Conservation (phyloP, 2,888 invertebrate genomes). For the Cabera pusaria region DNA sequence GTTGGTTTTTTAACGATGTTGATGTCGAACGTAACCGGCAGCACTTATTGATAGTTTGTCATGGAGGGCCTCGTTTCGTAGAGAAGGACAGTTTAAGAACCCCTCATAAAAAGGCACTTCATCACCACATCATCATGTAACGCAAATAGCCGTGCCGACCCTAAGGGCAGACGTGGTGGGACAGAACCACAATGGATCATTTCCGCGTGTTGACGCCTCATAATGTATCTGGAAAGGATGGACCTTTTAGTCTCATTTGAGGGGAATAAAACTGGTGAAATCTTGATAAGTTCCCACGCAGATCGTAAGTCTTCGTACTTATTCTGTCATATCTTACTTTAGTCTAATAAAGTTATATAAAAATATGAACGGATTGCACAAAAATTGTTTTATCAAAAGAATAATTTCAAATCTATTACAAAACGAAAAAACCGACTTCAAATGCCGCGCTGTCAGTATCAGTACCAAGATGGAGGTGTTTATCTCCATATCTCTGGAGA, state of each 20-base stretch:
- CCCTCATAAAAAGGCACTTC: conserved; percentile 58
- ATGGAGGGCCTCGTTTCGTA: conserved; percentile 27
- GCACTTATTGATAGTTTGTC: conserved; percentile 27
- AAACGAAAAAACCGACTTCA: too few species aligned
- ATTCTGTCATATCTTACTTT: too few species aligned
- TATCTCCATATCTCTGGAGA: too few species aligned
- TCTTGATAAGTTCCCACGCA: conserved; percentile 25
- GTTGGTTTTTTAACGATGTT: too few species aligned
- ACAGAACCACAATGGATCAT: conserved; percentile 66
- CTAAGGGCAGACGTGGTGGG: conserved; percentile 52
- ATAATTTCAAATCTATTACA: too few species aligned
- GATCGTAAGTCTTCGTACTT: too few species aligned
- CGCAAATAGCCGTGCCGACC: conserved; percentile 60
- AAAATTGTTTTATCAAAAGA: too few species aligned
- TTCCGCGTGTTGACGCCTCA: conserved; percentile 68
- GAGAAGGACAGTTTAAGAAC: conserved; percentile 44
- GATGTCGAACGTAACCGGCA: conserved; percentile 8
- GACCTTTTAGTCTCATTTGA: conserved; percentile 49
- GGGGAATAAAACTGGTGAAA: conserved; percentile 15
- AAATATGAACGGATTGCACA: too few species aligned
- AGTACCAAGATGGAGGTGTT: too few species aligned
- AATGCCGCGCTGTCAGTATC: too few species aligned
- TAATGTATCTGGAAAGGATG: conserved; percentile 52
- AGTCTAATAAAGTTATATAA: too few species aligned
- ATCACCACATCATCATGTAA: conserved; percentile 59